These are phyloP conservation scores for Papilio gigon DNA, from an alignment of 2,888 invertebrate species.

Conservation along the genomic window DNA sequence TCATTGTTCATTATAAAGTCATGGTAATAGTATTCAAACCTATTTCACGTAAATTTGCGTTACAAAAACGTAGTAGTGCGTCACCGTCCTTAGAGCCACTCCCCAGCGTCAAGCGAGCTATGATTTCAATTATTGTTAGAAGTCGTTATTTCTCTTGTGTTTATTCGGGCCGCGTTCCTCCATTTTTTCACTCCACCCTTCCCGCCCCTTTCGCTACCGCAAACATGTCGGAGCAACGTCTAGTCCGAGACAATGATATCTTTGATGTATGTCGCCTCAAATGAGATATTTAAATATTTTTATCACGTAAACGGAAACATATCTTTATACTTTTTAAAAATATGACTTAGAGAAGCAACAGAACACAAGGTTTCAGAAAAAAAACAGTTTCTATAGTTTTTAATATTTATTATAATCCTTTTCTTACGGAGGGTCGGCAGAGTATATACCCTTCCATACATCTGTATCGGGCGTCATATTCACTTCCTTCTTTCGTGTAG, in stretches of 20 bases:
- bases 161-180: slow-evolving; percentile 75
- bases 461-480: too few species aligned
- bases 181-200: slow-evolving; percentile 74
- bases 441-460: too few species aligned
- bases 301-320: not conserved
- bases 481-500: too few species aligned
- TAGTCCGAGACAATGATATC: slow-evolving; percentile 74
- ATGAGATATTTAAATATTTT: slow-evolving; percentile 65
- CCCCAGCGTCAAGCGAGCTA: slow-evolving; percentile 61
- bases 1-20: too few species aligned
- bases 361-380: too few species aligned
- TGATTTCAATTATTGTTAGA: slow-evolving; percentile 82
- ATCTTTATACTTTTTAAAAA: not conserved
- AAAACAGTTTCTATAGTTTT: too few species aligned
- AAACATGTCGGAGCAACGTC: slow-evolving; percentile 68
- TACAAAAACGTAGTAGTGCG: not conserved
- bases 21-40: too few species aligned
- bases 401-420: too few species aligned
- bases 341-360: too few species aligned
- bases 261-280: slow-evolving; percentile 71
- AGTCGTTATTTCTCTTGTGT: slow-evolving; percentile 79
- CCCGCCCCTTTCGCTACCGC: slow-evolving; percentile 68
- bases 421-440: too few species aligned
- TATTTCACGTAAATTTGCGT: too few species aligned
- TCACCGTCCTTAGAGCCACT: slow-evolving; percentile 48